These are phyloP conservation scores for Leptopilina clavipes DNA, from an alignment of 1,140 invertebrate species.

Conservation along the genomic window DNA sequence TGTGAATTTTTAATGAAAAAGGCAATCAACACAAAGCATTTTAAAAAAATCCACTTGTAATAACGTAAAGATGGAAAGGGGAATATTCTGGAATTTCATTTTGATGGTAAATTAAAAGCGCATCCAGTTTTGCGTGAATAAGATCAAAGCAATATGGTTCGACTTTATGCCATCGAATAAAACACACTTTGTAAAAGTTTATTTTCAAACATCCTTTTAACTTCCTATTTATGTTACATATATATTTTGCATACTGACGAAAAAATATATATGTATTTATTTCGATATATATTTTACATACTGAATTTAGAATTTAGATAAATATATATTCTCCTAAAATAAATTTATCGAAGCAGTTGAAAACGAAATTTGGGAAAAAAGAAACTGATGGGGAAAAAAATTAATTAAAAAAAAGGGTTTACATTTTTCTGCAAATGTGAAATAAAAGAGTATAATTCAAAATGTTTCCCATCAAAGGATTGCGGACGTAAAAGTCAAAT, in stretches of 20 bases:
- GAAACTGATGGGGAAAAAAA: too few relatives aligned
- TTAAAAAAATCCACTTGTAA: not conserved
- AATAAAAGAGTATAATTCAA: too few relatives aligned
- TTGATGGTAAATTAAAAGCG: constrained; percentile 20
- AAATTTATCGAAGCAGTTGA: too few relatives aligned
- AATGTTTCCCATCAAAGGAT: too few relatives aligned
- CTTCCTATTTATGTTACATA: not conserved
- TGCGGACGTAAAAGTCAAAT: not conserved
- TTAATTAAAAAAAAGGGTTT: too few relatives aligned
- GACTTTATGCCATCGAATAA: not conserved
- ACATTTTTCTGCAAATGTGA: too few relatives aligned
- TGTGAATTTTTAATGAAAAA: too few relatives aligned
- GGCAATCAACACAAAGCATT: not conserved
- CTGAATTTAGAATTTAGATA: too few relatives aligned
- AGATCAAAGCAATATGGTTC: constrained; percentile 19
- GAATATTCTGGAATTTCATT: constrained; percentile 2
- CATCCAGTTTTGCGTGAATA: not conserved
- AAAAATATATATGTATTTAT: not conserved
- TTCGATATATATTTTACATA: too few relatives aligned
- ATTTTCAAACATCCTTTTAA: not conserved
- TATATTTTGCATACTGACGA: not conserved
- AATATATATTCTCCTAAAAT: too few relatives aligned
- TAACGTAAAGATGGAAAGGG: not conserved
- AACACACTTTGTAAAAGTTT: not conserved
- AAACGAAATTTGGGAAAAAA: too few relatives aligned